Evolutionary conservation across 2,797 vertebrate species (phyloP).

Genomic region (Tragelaphus eurycerus): DNA sequence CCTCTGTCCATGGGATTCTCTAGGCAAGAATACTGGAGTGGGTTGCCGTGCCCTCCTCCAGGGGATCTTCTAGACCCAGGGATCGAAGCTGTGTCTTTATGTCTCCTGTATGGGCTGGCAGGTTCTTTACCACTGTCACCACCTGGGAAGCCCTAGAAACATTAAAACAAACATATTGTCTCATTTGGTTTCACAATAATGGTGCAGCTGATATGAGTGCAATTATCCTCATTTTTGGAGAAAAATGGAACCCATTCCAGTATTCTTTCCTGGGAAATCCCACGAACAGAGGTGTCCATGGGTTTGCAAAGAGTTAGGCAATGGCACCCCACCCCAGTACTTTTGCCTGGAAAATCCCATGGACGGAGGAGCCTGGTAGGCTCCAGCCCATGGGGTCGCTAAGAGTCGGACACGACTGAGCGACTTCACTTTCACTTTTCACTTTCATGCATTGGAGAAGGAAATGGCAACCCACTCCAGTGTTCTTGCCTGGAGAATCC

Average conservation of each 20-base stretch:
- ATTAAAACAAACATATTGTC: background rate
- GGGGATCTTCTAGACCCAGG: background rate
- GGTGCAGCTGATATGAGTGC: background rate
- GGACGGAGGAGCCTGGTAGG: no score
- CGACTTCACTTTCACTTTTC: no score
- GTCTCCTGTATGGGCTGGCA: background rate
- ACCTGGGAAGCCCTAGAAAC: background rate
- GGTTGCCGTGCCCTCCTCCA: background rate
- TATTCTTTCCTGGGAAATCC: background rate
- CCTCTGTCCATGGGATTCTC: background rate
- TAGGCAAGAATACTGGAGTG: background rate
- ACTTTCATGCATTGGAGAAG: no score
- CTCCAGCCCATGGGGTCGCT: no score
- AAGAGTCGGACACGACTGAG: no score
- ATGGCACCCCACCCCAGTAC: no score
- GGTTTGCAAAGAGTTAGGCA: background rate
- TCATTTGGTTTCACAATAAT: background rate
- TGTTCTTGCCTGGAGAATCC: no score
- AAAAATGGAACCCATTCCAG: background rate
- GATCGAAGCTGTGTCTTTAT: background rate
- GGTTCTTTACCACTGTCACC: background rate
- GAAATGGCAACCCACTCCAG: no score
- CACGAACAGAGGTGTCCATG: background rate
- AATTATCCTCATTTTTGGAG: background rate
- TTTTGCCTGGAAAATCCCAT: no score